These are phyloP conservation scores for Eristalis arbustorum DNA, from an alignment of 2,888 invertebrate species.

Conservation along the genomic window DNA sequence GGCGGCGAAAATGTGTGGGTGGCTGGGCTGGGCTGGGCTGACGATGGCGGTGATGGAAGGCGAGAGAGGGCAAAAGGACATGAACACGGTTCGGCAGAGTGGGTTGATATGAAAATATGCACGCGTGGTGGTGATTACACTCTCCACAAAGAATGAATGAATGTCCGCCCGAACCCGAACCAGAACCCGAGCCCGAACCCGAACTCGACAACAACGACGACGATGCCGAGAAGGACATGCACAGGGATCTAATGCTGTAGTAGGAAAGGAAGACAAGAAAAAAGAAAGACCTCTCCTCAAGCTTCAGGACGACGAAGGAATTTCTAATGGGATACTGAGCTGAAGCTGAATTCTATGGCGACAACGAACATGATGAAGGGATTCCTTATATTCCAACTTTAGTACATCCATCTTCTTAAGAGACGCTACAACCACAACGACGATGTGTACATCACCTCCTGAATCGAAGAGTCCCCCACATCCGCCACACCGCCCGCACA, in stretches of 20 bases:
- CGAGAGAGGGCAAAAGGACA: slow-evolving; percentile 12
- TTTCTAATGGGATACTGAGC: slow-evolving; percentile 68
- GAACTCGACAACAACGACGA: slow-evolving; percentile 50
- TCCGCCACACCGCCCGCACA: no score
- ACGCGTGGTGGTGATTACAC: slow-evolving; percentile 70
- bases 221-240: slow-evolving; percentile 33
- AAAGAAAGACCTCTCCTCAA: slow-evolving; percentile 33
- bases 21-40: no score
- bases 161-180: slow-evolving; percentile 46
- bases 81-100: slow-evolving; percentile 36
- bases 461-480: background rate
- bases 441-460: slow-evolving; percentile 45
- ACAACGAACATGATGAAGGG: slow-evolving; percentile 67
- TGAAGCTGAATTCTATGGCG: slow-evolving; percentile 62
- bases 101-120: slow-evolving; percentile 65
- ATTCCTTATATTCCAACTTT: slow-evolving; percentile 67
- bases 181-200: no score
- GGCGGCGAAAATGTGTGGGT: background rate
- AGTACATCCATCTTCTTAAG: slow-evolving; percentile 62
- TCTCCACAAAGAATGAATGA: slow-evolving; percentile 62
- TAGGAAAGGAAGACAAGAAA: slow-evolving; percentile 3
- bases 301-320: slow-evolving; percentile 60
- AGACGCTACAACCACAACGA: slow-evolving; percentile 45
- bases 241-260: slow-evolving; percentile 14
- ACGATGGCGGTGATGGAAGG: background rate